phyloP scores from a whole-genome alignment of 1,140 invertebrate genomes.

The Helicoverpa armigera region DNA sequence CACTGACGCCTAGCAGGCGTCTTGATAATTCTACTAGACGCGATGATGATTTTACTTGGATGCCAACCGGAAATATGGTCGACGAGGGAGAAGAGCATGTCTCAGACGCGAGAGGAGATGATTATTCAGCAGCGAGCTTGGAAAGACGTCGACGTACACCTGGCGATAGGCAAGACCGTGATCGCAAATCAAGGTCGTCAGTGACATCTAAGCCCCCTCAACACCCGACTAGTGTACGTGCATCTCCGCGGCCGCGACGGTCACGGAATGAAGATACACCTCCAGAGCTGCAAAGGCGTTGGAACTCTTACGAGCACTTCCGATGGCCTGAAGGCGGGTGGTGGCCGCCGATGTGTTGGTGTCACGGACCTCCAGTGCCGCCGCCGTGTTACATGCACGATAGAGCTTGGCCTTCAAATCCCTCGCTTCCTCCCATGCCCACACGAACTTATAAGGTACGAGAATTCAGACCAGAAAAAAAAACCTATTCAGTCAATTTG shows the following conservation, averaged over 20 bases:
- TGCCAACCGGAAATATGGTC: conserved; percentile 77
- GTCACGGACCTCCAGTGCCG: conserved; percentile 76
- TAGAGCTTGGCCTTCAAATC: conserved; percentile 78
- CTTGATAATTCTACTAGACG: conserved; percentile 85
- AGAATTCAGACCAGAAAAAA: conserved; percentile 14
- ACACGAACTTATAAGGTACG: conserved; percentile 76
- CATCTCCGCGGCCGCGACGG: conserved; percentile 75
- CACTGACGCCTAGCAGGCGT: conserved; percentile 75
- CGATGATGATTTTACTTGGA: conserved; percentile 88
- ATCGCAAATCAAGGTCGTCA: conserved; percentile 87
- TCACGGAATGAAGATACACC: conserved; percentile 73
- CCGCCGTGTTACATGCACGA: conserved; percentile 82
- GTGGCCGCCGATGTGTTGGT: conserved; percentile 88
- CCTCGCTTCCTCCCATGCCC: conserved; percentile 71
- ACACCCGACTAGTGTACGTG: conserved; percentile 80
- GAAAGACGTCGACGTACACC: conserved; percentile 83
- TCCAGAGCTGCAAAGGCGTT: conserved; percentile 80
- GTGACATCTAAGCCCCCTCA: conserved; percentile 83
- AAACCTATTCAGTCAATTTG: conserved; percentile 31
- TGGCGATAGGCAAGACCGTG: conserved; percentile 80
- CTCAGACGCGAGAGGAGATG: conserved; percentile 69
- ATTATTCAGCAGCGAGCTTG: conserved; percentile 83
- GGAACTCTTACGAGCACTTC: conserved; percentile 86
- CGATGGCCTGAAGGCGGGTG: conserved; percentile 86
- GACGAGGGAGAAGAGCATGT: conserved; percentile 74